These are phyloP conservation scores for Antennarius striatus DNA, from an alignment of 2,113 vertebrate genomes.

Conservation along the genomic window DNA sequence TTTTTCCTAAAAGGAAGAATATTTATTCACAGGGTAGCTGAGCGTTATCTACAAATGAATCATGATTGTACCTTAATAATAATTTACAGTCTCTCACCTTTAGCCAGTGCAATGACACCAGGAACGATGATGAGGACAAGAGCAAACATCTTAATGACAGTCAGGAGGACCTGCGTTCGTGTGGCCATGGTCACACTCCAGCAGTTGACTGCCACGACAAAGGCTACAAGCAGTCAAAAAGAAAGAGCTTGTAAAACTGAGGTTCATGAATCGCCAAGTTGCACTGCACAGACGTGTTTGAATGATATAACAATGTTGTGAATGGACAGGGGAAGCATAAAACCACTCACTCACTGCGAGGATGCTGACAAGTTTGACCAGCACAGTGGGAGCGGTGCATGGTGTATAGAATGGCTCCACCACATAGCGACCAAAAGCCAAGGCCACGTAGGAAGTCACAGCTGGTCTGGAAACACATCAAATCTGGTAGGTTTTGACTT, in stretches of 20 bases:
- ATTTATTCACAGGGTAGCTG: too few relatives aligned
- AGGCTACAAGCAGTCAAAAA: slow-evolving; percentile 69
- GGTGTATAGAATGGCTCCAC: slow-evolving; percentile 86
- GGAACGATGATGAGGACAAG: slow-evolving; percentile 86
- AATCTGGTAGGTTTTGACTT: not conserved
- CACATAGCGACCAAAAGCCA: slow-evolving; percentile 88
- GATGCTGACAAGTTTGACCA: slow-evolving; percentile 82
- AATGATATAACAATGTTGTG: not conserved
- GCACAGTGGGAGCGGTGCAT: slow-evolving; percentile 78
- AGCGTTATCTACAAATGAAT: not conserved
- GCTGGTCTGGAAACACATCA: slow-evolving; percentile 77
- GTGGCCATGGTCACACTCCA: slow-evolving; percentile 87
- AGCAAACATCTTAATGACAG: slow-evolving; percentile 83
- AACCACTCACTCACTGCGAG: slow-evolving; percentile 85
- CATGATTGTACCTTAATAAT: too few relatives aligned
- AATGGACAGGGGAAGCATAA: not conserved
- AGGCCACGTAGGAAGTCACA: slow-evolving; percentile 81
- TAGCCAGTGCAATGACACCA: slow-evolving; percentile 82
- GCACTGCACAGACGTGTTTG: too few relatives aligned
- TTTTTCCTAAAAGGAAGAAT: slow-evolving; percentile 74
- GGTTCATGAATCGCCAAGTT: not conserved
- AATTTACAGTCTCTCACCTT: slow-evolving; percentile 72
- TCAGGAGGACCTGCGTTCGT: slow-evolving; percentile 81
- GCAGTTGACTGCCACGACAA: slow-evolving; percentile 84
- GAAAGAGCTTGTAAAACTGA: not conserved